phyloP scores from a whole-genome alignment of 2,888 invertebrate species.

The Eupelmus urozonus region DNA sequence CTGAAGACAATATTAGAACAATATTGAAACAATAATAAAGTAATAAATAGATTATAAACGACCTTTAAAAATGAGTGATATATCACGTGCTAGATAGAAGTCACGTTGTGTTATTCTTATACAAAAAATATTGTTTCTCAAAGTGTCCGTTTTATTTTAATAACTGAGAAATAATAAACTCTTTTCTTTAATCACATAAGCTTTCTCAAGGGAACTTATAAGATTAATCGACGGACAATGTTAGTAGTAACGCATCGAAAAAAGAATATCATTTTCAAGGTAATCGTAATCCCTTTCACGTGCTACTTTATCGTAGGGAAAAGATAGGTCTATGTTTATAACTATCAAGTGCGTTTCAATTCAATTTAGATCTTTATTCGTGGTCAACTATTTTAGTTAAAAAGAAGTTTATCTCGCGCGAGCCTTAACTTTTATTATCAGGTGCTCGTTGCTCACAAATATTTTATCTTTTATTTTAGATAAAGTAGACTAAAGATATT shows the following conservation, averaged over 20 bases:
- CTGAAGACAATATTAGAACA: not conserved
- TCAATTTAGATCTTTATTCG: slow-evolving; percentile 1
- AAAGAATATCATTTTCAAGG: slow-evolving; percentile 9
- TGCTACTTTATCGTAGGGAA: not conserved
- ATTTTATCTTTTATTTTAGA: slow-evolving; percentile 37
- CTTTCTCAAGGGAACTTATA: not conserved
- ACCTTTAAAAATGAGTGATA: not conserved
- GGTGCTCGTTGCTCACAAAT: slow-evolving; percentile 19
- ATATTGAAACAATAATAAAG: not conserved
- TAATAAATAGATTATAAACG: not conserved
- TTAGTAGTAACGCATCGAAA: slow-evolving; percentile 15
- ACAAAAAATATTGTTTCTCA: not conserved
- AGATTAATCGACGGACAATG: slow-evolving; percentile 6
- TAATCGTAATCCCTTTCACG: slow-evolving; percentile 45
- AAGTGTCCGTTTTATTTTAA: slow-evolving; percentile 23
- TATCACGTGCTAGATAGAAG: not conserved
- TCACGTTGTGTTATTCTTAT: slow-evolving; percentile 1
- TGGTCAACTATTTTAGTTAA: slow-evolving; percentile 20
- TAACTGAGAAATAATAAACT: slow-evolving; percentile 19
- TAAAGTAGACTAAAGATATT: slow-evolving; percentile 27
- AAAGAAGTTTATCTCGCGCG: slow-evolving; percentile 36
- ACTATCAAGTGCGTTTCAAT: not conserved
- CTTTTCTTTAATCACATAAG: not conserved
- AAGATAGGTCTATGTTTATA: not conserved
- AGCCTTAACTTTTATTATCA: slow-evolving; percentile 42